Evolutionary conservation across 2,888 invertebrate genomes (phyloP).

Genomic region (Diachrysia chrysitis): DNA sequence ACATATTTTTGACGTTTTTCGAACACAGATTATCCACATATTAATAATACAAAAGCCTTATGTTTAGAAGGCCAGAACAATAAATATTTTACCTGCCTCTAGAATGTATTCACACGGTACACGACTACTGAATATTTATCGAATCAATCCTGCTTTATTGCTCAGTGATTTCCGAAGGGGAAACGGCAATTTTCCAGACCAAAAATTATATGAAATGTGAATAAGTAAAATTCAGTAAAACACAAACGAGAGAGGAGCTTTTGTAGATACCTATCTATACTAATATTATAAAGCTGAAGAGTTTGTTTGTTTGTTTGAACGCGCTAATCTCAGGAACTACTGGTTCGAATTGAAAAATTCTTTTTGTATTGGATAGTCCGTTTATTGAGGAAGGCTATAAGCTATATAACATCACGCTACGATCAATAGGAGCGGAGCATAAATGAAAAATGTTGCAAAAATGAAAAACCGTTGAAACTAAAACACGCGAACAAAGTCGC

Average conservation of each 20-base stretch:
- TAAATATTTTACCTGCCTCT: not conserved
- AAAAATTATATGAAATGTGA: conserved; percentile 11
- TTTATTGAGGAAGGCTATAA: too few species aligned
- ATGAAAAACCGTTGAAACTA: too few species aligned
- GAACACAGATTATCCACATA: not conserved
- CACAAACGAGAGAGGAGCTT: not conserved
- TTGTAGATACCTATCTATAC: too few species aligned
- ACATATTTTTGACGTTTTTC: not conserved
- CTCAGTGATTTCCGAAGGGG: conserved; percentile 9
- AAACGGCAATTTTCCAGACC: conserved; percentile 13
- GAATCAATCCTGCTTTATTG: conserved; percentile 11
- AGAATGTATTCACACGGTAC: not conserved
- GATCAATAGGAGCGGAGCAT: too few species aligned
- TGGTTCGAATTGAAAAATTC: too few species aligned
- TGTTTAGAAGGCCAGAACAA: not conserved
- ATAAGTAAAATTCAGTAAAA: conserved; percentile 11
- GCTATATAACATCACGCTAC: too few species aligned
- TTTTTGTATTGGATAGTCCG: too few species aligned
- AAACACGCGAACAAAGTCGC: too few species aligned
- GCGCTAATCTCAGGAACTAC: too few species aligned
- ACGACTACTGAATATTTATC: conserved; percentile 3
- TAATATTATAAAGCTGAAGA: too few species aligned
- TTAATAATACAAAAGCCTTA: not conserved
- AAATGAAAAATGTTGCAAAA: too few species aligned
- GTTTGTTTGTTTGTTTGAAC: too few species aligned